Evolutionary conservation across 2,888 invertebrate genomes (phyloP).

Genomic region (Coleophora flavipennella): DNA sequence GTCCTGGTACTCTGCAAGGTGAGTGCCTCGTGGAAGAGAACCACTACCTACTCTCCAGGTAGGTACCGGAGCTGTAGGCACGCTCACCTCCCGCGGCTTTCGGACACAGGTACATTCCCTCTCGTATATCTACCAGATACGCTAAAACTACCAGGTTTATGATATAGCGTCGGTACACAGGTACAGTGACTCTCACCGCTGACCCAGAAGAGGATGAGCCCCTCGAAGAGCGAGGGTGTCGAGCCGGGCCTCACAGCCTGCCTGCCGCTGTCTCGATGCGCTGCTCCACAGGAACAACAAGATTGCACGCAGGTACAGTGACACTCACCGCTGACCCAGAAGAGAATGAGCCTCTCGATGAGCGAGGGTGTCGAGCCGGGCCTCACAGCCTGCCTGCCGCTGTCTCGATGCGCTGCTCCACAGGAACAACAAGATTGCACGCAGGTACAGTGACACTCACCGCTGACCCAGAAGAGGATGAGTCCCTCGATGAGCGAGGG

Average conservation of each 20-base stretch:
- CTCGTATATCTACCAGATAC: no score
- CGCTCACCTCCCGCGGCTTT: no score
- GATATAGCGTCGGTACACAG: conserved; percentile 83
- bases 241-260: conserved; percentile 85
- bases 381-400: conserved; percentile 80
- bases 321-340: conserved; percentile 79
- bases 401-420: no score
- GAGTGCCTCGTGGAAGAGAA: no score
- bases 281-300: conserved; percentile 94
- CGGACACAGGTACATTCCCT: no score
- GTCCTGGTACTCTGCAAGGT: no score
- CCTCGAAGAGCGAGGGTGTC: conserved; percentile 94
- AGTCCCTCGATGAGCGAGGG: conserved; percentile 97
- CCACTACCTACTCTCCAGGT: no score
- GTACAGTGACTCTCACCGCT: no score
- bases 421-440: no score
- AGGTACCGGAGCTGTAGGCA: no score
- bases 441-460: conserved; percentile 72
- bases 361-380: conserved; percentile 88
- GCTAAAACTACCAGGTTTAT: no score
- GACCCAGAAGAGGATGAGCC: conserved; percentile 97
- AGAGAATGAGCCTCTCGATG: conserved; percentile 96
- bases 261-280: conserved; percentile 89
- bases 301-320: no score
- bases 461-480: conserved; percentile 95